Percentiles rank a stretch among this genome's conserved stretches.
These are phyloP conservation scores for Cerceris rybyensis DNA, from an alignment of 2,888 invertebrate species.

Conservation along the genomic window DNA sequence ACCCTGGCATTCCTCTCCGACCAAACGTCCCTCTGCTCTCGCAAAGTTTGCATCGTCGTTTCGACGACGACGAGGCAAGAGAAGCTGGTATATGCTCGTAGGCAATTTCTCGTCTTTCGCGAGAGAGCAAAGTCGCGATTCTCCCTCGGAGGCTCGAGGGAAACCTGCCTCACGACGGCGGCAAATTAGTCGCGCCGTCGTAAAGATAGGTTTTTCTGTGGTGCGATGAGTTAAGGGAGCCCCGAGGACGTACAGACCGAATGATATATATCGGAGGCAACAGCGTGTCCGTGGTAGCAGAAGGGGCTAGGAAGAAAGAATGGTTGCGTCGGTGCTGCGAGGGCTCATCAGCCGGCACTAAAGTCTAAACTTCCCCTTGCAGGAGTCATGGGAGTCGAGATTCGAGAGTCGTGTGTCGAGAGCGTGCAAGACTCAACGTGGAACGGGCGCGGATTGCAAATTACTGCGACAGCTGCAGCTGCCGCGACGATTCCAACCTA, in stretches of 20 bases:
- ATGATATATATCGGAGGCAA: slow-evolving; percentile 24
- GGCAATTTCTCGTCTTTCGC: slow-evolving; percentile 5
- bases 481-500: slow-evolving; percentile 51
- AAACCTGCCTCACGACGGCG: slow-evolving; percentile 2
- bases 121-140: slow-evolving; percentile 23
- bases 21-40: slow-evolving; percentile 13
- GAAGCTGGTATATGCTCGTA: slow-evolving; percentile 7
- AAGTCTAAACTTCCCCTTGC: slow-evolving; percentile 29
- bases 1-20: slow-evolving; percentile 25
- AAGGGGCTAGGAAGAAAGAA: slow-evolving; percentile 8
- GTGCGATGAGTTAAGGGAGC: slow-evolving; percentile 34
- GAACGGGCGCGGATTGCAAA: slow-evolving; percentile 49
- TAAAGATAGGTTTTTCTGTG: slow-evolving; percentile 38
- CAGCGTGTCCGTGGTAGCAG: slow-evolving; percentile 3
- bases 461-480: slow-evolving; percentile 52
- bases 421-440: slow-evolving; percentile 27
- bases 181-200: slow-evolving; percentile 30
- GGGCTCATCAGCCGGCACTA: slow-evolving; percentile 32
- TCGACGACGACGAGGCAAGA: slow-evolving; percentile 23
- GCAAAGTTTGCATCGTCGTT: slow-evolving; percentile 27
- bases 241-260: slow-evolving; percentile 25
- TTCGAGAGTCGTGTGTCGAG: not conserved
- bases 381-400: no score
- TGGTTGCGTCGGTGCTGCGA: slow-evolving; percentile 8
- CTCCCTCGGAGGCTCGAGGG: slow-evolving; percentile 10